Percentiles rank a stretch among this genome's conserved stretches.
Conservation (phyloP, 2,113 vertebrate species). For the Tachuris rubrigastra region DNA sequence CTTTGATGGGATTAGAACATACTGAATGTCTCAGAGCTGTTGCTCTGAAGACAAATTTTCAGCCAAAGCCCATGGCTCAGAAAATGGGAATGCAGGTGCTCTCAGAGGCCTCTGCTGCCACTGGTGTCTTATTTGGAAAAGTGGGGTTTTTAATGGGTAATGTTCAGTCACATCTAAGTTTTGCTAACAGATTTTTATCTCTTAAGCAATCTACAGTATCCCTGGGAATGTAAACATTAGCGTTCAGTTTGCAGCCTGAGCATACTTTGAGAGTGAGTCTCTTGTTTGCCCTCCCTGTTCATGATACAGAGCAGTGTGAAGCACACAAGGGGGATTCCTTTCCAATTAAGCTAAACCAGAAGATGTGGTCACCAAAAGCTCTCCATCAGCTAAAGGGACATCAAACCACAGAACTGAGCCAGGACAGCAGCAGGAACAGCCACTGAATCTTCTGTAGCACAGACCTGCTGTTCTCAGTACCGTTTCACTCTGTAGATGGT, state of each 20-base stretch:
- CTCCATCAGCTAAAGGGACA: neutral
- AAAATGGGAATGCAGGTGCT: neutral
- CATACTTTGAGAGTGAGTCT: neutral
- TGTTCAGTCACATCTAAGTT: neutral
- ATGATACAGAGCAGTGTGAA: neutral
- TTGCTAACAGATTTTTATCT: neutral
- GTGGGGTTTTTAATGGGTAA: neutral
- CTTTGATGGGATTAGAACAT: neutral
- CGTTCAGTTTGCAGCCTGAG: neutral
- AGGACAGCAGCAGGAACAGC: neutral
- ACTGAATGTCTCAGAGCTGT: neutral
- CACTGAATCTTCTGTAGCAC: neutral
- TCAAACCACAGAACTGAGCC: neutral
- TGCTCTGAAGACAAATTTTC: neutral
- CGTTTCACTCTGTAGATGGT: fast-evolving
- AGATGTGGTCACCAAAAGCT: neutral
- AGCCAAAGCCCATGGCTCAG: neutral
- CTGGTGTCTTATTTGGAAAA: neutral
- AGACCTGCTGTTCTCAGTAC: neutral
- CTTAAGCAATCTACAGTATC: neutral
- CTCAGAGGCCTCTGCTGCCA: neutral
- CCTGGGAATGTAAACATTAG: neutral
- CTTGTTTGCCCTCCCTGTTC: neutral
- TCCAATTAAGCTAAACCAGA: neutral
- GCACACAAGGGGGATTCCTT: neutral